phyloP scores from a whole-genome alignment of 1,140 invertebrate species.

The Trissolcus basalis region DNA sequence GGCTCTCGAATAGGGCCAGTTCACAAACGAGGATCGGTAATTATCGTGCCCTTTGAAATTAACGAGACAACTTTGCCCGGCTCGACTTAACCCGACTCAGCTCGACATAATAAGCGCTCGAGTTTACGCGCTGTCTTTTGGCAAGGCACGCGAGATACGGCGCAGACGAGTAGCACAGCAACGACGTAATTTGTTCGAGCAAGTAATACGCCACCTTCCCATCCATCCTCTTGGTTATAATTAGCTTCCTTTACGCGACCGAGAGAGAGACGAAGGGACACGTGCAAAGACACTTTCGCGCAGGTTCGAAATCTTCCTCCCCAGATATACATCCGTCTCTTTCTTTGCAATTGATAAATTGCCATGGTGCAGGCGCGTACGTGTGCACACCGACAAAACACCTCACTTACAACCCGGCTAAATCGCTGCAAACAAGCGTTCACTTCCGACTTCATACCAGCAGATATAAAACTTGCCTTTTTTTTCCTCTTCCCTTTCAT shows the following conservation, averaged over 20 bases:
- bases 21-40: slow-evolving; percentile 56
- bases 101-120: slow-evolving; percentile 60
- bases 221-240: slow-evolving; percentile 63
- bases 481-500: neutral
- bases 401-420: slow-evolving; percentile 17
- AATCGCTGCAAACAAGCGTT: slow-evolving; percentile 24
- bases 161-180: slow-evolving; percentile 50
- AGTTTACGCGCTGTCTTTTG: slow-evolving; percentile 58
- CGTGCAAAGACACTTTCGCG: slow-evolving; percentile 47
- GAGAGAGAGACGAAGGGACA: slow-evolving; percentile 33
- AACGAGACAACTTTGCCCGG: slow-evolving; percentile 61
- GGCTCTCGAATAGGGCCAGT: neutral
- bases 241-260: slow-evolving; percentile 59
- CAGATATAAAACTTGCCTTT: neutral
- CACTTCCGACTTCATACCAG: slow-evolving; percentile 1
- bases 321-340: slow-evolving; percentile 6
- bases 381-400: slow-evolving; percentile 24
- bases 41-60: slow-evolving; percentile 63
- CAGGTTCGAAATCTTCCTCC: slow-evolving; percentile 58
- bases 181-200: slow-evolving; percentile 66
- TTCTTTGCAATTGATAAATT: slow-evolving; percentile 54
- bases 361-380: slow-evolving; percentile 12
- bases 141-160: slow-evolving; percentile 52
- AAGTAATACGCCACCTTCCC: slow-evolving; percentile 62
- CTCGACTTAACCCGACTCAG: slow-evolving; percentile 55